These are phyloP conservation scores for Brachionus angularis DNA, from an alignment of 1,140 invertebrate species.

Conservation along the genomic window DNA sequence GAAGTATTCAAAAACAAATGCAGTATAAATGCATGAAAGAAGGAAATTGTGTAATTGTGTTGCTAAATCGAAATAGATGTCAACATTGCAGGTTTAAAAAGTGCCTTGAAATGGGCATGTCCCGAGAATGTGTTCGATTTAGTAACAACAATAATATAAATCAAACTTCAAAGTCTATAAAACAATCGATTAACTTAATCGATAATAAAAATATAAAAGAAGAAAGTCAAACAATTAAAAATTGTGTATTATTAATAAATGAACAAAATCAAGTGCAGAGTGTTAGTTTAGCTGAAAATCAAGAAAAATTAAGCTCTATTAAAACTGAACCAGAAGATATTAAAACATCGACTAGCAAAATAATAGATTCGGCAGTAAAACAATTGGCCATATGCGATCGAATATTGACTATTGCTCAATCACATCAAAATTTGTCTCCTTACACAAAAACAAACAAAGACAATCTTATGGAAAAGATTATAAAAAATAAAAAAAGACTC, in stretches of 20 bases:
- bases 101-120: constrained; percentile 50
- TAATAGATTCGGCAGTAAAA: constrained; percentile 16
- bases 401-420: constrained; percentile 5
- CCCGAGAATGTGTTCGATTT: constrained; percentile 53
- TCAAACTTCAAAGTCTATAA: too few species aligned
- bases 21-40: constrained; percentile 58
- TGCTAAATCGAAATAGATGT: constrained; percentile 55
- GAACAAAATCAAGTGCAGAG: too few species aligned
- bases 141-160: constrained; percentile 45
- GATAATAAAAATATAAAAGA: too few species aligned
- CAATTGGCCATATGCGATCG: constrained; percentile 28
- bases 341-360: constrained; percentile 27
- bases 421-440: constrained; percentile 30
- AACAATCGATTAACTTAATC: too few species aligned
- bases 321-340: not conserved
- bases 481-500: too few species aligned
- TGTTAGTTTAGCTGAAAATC: too few species aligned
- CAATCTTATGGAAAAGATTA: too few species aligned
- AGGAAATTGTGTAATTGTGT: constrained; percentile 55
- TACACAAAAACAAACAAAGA: constrained; percentile 25
- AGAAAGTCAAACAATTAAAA: too few species aligned
- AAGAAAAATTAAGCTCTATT: not conserved
- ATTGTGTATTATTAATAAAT: too few species aligned
- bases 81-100: constrained; percentile 59
- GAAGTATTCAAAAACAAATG: constrained; percentile 58